Percentiles rank a stretch among this genome's conserved stretches.
phyloP scores from a whole-genome alignment of 64 coral and sea anemone genomes.

The Montipora capricornis region DNA sequence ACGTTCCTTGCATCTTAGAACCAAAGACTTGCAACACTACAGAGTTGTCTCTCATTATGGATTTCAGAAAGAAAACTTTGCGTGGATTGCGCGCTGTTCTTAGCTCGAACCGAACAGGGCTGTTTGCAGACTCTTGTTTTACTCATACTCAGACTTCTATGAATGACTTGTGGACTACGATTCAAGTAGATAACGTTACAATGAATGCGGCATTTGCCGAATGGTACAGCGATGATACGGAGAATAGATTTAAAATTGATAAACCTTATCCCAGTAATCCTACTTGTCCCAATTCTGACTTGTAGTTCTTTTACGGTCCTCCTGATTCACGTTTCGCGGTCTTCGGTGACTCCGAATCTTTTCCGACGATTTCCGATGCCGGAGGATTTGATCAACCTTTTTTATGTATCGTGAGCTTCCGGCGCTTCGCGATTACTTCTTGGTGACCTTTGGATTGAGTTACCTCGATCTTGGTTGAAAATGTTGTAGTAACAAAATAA shows the following conservation, averaged over 20 bases:
- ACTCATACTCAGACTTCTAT: slow-evolving; percentile 11
- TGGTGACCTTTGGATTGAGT: background rate
- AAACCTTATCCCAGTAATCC: slow-evolving; percentile 26
- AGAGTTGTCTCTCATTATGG: slow-evolving; percentile 14
- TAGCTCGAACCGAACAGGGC: background rate
- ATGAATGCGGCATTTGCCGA: slow-evolving; percentile 21
- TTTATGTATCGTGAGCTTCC: too few species aligned
- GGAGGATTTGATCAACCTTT: too few species aligned
- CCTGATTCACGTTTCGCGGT: background rate
- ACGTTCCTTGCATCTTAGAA: slow-evolving; percentile 25
- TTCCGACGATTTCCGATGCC: background rate
- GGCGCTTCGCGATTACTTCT: background rate
- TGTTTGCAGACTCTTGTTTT: slow-evolving; percentile 50
- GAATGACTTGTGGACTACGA: slow-evolving; percentile 28
- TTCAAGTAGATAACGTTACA: slow-evolving; percentile 36
- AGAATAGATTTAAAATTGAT: slow-evolving; percentile 50
- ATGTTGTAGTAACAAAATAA: too few species aligned
- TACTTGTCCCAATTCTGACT: background rate
- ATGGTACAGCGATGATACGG: slow-evolving; percentile 33
- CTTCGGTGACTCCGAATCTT: background rate
- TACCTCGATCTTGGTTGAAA: too few species aligned
- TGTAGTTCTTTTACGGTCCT: background rate
- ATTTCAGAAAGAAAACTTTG: slow-evolving; percentile 28
- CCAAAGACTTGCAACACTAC: slow-evolving; percentile 11
- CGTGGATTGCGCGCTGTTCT: slow-evolving; percentile 10